These are phyloP conservation scores for Phrynocephalus forsythii DNA, from an alignment of 2,797 vertebrate genomes.

Conservation along the genomic window DNA sequence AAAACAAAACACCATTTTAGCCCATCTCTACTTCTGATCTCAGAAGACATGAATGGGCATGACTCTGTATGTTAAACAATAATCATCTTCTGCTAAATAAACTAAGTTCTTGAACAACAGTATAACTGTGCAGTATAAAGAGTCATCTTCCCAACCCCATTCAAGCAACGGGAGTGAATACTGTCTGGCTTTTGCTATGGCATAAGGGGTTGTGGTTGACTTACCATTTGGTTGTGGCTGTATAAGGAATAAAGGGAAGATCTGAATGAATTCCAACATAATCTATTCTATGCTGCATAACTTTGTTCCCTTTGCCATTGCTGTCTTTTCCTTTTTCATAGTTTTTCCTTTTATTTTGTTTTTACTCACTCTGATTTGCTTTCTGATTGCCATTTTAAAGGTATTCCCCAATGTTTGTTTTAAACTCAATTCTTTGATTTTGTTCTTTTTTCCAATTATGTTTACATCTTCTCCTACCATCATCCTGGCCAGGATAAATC, in stretches of 20 bases:
- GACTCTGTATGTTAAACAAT: not conserved
- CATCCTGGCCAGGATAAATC: slow-evolving; percentile 31
- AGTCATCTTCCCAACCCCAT: not conserved
- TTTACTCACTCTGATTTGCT: slow-evolving; percentile 15
- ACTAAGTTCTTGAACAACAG: not conserved
- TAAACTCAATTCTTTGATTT: slow-evolving; percentile 41
- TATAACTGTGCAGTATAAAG: not conserved
- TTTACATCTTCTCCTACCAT: slow-evolving; percentile 39
- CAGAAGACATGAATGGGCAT: not conserved
- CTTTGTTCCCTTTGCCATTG: not conserved
- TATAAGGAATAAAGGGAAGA: not conserved
- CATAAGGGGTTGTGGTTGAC: not conserved
- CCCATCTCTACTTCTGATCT: too few species aligned
- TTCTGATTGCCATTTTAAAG: slow-evolving; percentile 15
- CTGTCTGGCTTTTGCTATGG: not conserved
- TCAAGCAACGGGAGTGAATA: not conserved
- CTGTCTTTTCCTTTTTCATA: not conserved
- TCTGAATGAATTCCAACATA: not conserved
- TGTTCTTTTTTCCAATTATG: not conserved
- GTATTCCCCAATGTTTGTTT: slow-evolving; percentile 4
- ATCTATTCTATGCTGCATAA: slow-evolving; percentile 16
- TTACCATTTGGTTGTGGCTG: not conserved
- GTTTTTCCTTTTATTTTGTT: slow-evolving; percentile 10
- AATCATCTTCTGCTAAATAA: not conserved
- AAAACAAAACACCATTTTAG: too few species aligned